Base-by-base conservation (phyloP, 2,113 vertebrate species). In the Ailurus styani region DNA sequence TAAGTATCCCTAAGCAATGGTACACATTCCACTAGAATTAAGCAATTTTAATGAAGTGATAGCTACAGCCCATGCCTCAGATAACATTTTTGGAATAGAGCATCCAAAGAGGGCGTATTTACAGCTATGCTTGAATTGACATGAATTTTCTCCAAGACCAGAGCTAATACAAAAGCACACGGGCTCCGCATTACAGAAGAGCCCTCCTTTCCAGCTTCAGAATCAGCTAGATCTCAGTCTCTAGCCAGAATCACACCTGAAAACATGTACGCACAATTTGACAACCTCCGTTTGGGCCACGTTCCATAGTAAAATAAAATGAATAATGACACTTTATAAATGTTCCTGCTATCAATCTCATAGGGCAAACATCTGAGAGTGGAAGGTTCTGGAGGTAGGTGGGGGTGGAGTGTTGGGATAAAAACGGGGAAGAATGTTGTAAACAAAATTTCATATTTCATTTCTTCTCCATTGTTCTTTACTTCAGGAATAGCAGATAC, bases 101-200 rank as follows among this genome's bases (percentile, higher is more conserved):
- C 8, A 2, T 3, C 27, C 54, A 3, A 2, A 1, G 7, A 79
- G 23, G 34, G 18, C 8, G 9, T 2, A 13, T 54, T 2, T 18
- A 18, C 21, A 60, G 40, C 13, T 37, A 10, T 8, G 18, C 10
- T 5, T 8, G 66, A 20, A 25, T 20, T 2, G 64, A 2, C 21
- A 34, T n/a, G 15, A 3, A 78, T 37, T 7, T 37, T 21, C 21
- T 1, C 3, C 0, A 11, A 17, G 37, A 27, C 10, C 54, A 0
- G 1, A 11, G 6, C 11, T 14, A 2, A 23, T 0, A 4, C 31
- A 29, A n/a, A 18, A 37, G 21, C 17, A 7, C 15, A 0, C 0
- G 10, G 50, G 10, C 7, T 2, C 9, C 0, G 4, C 20, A 0
- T 31, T 13, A 40, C 0, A 31, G n/a, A 12, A 1, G 0, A 21